Evolutionary conservation across 2,113 vertebrate species (phyloP).

Genomic region (Lucifuga dentata): DNA sequence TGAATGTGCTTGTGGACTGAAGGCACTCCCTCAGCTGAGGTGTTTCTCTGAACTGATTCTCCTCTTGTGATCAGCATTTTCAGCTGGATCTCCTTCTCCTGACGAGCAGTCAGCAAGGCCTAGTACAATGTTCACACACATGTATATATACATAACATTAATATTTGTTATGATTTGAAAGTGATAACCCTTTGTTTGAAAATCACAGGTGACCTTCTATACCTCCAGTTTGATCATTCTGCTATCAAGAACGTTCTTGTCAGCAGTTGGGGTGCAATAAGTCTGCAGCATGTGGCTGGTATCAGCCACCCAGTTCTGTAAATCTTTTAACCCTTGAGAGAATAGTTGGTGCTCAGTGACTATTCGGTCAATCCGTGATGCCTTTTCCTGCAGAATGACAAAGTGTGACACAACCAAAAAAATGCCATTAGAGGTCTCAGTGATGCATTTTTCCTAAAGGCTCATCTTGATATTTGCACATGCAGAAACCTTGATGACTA

Average conservation of each 20-base stretch:
- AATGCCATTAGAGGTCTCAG: not conserved
- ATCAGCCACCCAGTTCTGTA: constrained; percentile 94
- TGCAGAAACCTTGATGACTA: not conserved
- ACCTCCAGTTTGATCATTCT: constrained; percentile 97
- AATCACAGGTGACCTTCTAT: constrained; percentile 9
- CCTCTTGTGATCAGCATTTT: constrained; percentile 93
- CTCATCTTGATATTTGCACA: not conserved
- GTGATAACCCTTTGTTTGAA: not conserved
- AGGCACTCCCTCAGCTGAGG: constrained; percentile 88
- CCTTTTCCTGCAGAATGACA: constrained; percentile 88
- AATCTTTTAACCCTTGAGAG: constrained; percentile 88
- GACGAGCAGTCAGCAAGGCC: constrained; percentile 89
- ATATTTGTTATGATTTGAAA: not conserved
- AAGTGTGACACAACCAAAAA: not conserved
- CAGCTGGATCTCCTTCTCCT: constrained; percentile 97
- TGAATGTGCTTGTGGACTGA: constrained; percentile 89
- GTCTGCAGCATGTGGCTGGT: constrained; percentile 90
- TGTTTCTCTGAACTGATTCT: constrained; percentile 94
- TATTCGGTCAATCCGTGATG: constrained; percentile 90
- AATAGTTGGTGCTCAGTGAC: constrained; percentile 94
- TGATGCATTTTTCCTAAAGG: too few relatives aligned
- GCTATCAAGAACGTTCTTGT: constrained; percentile 93
- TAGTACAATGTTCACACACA: constrained; percentile 57
- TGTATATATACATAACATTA: not conserved
- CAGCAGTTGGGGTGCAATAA: constrained; percentile 89